These are phyloP conservation scores for Myiozetetes cayanensis DNA, from an alignment of 2,113 vertebrate genomes.

Conservation along the genomic window DNA sequence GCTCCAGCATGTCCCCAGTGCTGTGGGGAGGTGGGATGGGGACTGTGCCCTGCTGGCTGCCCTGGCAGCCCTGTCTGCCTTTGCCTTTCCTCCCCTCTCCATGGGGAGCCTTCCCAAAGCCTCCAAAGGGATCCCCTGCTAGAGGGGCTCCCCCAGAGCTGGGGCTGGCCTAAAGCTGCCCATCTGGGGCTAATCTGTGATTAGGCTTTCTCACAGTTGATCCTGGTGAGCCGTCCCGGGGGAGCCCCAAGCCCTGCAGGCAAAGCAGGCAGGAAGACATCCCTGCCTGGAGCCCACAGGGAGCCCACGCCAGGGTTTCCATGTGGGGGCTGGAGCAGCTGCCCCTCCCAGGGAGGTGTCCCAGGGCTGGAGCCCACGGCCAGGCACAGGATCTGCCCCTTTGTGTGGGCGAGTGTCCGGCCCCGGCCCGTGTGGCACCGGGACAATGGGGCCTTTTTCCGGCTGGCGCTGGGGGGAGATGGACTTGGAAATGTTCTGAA, in stretches of 20 bases:
- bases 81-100: not conserved
- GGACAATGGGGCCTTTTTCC: constrained; percentile 72
- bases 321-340: not conserved
- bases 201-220: not conserved
- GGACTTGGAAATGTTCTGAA: constrained; percentile 50
- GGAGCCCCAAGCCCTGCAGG: not conserved
- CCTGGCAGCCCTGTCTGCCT: not conserved
- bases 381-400: not conserved
- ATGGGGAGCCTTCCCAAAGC: not conserved
- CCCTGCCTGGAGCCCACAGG: not conserved
- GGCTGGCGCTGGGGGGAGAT: not conserved
- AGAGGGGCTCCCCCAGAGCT: not conserved
- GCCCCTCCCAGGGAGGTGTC: not conserved
- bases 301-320: accelerated
- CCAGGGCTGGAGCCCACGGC: not conserved
- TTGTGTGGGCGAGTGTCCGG: constrained; percentile 36
- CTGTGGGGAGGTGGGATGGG: not conserved
- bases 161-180: not conserved
- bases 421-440: not conserved
- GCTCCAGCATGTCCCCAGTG: not conserved
- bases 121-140: not conserved
- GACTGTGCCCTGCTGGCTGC: not conserved
- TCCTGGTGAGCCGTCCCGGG: not conserved
- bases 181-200: not conserved
- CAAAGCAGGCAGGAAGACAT: not conserved